Evolutionary conservation across 2,888 invertebrate genomes (phyloP), one percentile per base, ranked within the genome.

Genomic region (Arge pagana): DNA sequence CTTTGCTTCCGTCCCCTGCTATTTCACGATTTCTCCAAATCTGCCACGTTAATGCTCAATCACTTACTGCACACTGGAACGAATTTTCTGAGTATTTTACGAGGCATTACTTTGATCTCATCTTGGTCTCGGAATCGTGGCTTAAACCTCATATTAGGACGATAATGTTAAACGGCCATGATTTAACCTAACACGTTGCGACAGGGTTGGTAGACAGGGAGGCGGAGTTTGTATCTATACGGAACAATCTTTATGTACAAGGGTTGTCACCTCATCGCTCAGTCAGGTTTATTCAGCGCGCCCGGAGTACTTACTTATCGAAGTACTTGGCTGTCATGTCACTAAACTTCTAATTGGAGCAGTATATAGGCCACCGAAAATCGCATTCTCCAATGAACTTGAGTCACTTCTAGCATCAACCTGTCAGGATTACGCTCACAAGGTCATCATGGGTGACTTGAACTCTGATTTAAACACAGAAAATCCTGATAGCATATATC

Each of bases 391-490:
- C 4, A 16, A 39, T 26, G 31, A 8, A 11, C 21, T 45, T 2
- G 56, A 53, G 31, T 19, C 10, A 2, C 41, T 53, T 2, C 8
- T 56, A 2, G 8, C 33, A 4, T 10, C 15, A 8, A 33, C 19
- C 3, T 31, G 40, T 6, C 53, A 53, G 10, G 35, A 45, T 15
- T 55, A 48, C 35, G 10, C 15, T 8, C 8, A 33, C n/a, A 48
- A 43, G 16, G 30, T 54, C 3, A 36, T 56, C 3, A 37, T 51
- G 31, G 50, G 53, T 4, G 56, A 56, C 15, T 54, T 45, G 30
- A 56, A 56, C 6, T 26, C 42, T 2, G 19, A 56, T 18, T 21
- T 54, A 0, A 42, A 35, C 31, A 13, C 16, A 1, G 39, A 31
- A n/a, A n/a, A n/a, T n/a, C n/a, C n/a, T n/a, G n/a, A n/a, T n/a